phyloP scores from a whole-genome alignment of 2,113 vertebrate species.

The Motacilla tschutschensis region DNA sequence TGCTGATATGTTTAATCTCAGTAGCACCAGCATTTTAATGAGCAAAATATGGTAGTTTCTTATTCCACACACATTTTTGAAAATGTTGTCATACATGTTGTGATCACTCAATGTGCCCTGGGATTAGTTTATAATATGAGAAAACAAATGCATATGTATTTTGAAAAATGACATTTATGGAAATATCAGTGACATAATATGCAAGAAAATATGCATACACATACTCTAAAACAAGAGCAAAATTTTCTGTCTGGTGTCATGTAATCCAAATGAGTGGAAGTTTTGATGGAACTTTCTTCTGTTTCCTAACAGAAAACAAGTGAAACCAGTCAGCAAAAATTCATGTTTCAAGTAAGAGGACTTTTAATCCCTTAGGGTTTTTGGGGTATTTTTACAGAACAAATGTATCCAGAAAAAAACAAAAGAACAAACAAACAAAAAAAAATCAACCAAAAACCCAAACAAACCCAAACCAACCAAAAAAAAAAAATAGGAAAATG shows the following conservation, averaged over 20 bases:
- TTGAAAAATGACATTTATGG: not conserved
- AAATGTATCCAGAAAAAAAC: accelerated
- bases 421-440: not conserved
- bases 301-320: not conserved
- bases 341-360: not conserved
- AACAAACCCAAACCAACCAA: not conserved
- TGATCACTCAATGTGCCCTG: not conserved
- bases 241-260: not conserved
- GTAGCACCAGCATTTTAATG: not conserved
- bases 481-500: not conserved
- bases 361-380: accelerated
- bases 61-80: not conserved
- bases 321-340: not conserved
- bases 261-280: not conserved
- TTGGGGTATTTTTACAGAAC: accelerated
- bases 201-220: not conserved
- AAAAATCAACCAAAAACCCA: too few relatives aligned
- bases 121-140: not conserved
- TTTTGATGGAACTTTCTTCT: not conserved
- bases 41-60: not conserved
- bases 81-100: not conserved
- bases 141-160: not conserved
- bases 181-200: not conserved
- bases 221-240: not conserved
- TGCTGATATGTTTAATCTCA: not conserved